phyloP scores from a whole-genome alignment of 2,113 vertebrate species.

The Paedocypris sp. region DNA sequence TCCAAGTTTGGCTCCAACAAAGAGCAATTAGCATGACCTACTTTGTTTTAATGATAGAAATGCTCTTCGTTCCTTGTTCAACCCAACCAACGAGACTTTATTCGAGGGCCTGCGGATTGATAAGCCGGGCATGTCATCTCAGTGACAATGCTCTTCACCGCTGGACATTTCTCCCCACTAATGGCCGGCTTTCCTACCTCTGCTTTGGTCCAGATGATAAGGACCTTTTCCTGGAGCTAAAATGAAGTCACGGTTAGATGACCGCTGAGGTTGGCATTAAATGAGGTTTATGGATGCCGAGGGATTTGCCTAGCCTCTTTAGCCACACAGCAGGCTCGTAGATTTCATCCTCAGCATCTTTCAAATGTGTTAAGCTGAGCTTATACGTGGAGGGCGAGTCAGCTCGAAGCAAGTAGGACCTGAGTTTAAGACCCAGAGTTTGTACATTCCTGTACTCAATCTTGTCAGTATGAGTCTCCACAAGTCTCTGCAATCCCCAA shows the following conservation, averaged over 20 bases:
- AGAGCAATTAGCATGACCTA: slow-evolving; percentile 36
- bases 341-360: neutral
- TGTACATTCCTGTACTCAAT: no score
- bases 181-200: slow-evolving; percentile 41
- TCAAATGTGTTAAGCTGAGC: slow-evolving; percentile 5
- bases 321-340: slow-evolving; percentile 4
- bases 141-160: neutral
- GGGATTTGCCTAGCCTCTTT: slow-evolving; percentile 23
- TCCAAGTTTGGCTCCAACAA: slow-evolving; percentile 20
- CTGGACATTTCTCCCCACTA: slow-evolving; percentile 24
- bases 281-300: slow-evolving; percentile 24
- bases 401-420: no score
- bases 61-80: slow-evolving; percentile 21
- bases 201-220: slow-evolving; percentile 38
- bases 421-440: no score
- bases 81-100: slow-evolving; percentile 7
- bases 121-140: neutral
- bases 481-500: no score
- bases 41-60: slow-evolving; percentile 32
- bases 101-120: slow-evolving; percentile 17
- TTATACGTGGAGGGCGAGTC: no score
- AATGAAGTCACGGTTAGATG: slow-evolving; percentile 26
- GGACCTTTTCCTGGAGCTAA: slow-evolving; percentile 21
- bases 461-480: no score
- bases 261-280: slow-evolving; percentile 15